phyloP scores from a whole-genome alignment of 2,113 vertebrate genomes.

The Cochlearius cochlearius region DNA sequence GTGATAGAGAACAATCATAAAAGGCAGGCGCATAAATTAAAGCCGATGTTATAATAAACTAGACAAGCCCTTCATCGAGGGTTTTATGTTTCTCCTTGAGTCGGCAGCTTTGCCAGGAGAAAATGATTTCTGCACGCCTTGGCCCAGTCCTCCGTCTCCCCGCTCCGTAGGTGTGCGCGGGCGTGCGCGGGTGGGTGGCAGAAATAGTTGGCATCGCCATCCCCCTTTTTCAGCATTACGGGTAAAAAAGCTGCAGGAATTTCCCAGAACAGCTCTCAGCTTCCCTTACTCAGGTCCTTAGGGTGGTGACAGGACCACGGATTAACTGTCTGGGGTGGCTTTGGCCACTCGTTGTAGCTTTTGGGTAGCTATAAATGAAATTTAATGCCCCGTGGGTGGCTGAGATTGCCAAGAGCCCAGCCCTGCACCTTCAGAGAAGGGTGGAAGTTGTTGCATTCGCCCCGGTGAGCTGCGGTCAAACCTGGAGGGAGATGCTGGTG shows the following conservation, averaged over 20 bases:
- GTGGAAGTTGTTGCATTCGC: fast-evolving
- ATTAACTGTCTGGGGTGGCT: background rate
- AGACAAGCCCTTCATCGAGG: background rate
- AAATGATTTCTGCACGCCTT: background rate
- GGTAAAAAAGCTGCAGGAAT: background rate
- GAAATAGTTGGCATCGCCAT: background rate
- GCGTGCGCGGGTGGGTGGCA: background rate
- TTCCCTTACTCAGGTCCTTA: background rate
- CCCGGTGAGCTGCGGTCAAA: background rate
- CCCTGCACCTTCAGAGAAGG: fast-evolving
- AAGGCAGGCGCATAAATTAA: conserved; percentile 54
- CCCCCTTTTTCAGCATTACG: background rate
- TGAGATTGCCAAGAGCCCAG: background rate
- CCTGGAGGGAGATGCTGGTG: background rate
- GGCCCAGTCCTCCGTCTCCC: background rate
- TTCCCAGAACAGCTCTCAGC: conserved; percentile 10
- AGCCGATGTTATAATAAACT: conserved; percentile 39
- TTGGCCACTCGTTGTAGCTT: background rate
- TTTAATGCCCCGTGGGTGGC: background rate
- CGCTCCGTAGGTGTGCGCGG: background rate
- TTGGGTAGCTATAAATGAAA: background rate
- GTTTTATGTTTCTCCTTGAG: conserved; percentile 39
- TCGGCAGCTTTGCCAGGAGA: background rate
- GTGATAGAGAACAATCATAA: conserved; percentile 40
- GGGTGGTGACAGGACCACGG: background rate